Conservation (phyloP, 2,113 vertebrate species). For the Podarcis cretensis region DNA sequence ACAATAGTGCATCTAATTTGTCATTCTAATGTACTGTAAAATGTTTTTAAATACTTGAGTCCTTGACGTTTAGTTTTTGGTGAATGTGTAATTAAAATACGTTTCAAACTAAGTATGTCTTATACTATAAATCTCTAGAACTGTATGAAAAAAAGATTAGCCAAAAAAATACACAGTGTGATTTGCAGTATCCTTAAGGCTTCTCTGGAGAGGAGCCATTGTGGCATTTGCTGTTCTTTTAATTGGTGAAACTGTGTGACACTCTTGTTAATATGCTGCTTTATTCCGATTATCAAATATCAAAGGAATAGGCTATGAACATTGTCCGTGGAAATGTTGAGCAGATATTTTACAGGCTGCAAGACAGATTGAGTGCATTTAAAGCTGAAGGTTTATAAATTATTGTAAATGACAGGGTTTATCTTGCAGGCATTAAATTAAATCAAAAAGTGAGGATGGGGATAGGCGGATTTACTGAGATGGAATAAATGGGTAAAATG, state of each 20-base stretch:
- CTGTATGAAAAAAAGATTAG: conserved; percentile 6
- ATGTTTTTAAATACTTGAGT: not conserved
- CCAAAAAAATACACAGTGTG: conserved; percentile 10
- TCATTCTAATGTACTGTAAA: not conserved
- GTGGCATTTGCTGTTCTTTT: conserved; percentile 61
- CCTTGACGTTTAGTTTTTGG: not conserved
- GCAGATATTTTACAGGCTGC: conserved; percentile 61
- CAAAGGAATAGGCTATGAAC: conserved; percentile 45
- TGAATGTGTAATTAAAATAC: not conserved
- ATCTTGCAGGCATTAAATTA: conserved; percentile 74
- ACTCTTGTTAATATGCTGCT: conserved; percentile 54
- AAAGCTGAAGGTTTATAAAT: conserved; percentile 71
- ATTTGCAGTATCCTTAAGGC: conserved; percentile 51
- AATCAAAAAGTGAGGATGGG: conserved; percentile 68
- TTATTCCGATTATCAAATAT: conserved; percentile 47
- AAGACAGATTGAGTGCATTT: conserved; percentile 69
- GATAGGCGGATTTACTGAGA: conserved; percentile 67
- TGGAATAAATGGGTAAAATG: conserved; percentile 72
- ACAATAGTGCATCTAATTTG: not conserved
- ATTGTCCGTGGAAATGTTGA: conserved; percentile 56
- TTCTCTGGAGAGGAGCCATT: conserved; percentile 53
- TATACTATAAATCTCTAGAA: not conserved
- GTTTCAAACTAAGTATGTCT: not conserved
- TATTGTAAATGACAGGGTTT: conserved; percentile 72
- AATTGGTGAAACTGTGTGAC: conserved; percentile 58